Evolutionary conservation across 2,888 invertebrate species (phyloP), one percentile per base, ranked within the genome.

Genomic region (Calliphora vomitoria): DNA sequence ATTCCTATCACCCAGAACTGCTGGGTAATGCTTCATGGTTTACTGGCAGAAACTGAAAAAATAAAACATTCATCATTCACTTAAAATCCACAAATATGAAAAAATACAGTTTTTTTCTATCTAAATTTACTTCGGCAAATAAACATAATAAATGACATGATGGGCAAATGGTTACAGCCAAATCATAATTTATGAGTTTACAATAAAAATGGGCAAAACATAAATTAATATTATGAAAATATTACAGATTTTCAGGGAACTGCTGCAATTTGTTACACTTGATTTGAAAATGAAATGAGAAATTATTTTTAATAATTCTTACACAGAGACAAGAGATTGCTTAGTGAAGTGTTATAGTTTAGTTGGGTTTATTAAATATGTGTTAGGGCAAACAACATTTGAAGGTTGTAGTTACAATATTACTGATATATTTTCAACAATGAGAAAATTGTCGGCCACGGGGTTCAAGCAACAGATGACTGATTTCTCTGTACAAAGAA

Each of bases 91-190:
- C n/a, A 44, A 55, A 41, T 41, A 8, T 41, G 15, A 58, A 78
- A 31, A 15, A 55, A 1, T 58, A 41, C 18, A 8, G 15, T 25
- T 35, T 35, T 35, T 8, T 53, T 53, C 18, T 53, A 8, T 18
- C 18, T 18, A 35, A 68, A 47, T 66, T 41, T 44, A 44, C 4
- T 50, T 47, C 35, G 15, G 15, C 55, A 47, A 66, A 31, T 41
- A 78, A 53, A 83, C 78, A 88, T 88, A 89, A 88, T 87, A 87
- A 89, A 88, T 89, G 88, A 83, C 85, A 88, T 75, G 79, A 35
- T 88, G 81, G 62, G 60, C 64, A 87, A 85, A 85, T 71, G 79
- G 72, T 64, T 60, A 50, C 11, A 66, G 64, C 18, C 66, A 20
- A 68, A 74, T 62, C 47, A 64, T 85, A 64, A 72, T 82, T 84